Percentiles rank a stretch among this genome's conserved stretches.
phyloP scores from a whole-genome alignment of 2,797 vertebrate genomes.

The Tiaroga cobitis region DNA sequence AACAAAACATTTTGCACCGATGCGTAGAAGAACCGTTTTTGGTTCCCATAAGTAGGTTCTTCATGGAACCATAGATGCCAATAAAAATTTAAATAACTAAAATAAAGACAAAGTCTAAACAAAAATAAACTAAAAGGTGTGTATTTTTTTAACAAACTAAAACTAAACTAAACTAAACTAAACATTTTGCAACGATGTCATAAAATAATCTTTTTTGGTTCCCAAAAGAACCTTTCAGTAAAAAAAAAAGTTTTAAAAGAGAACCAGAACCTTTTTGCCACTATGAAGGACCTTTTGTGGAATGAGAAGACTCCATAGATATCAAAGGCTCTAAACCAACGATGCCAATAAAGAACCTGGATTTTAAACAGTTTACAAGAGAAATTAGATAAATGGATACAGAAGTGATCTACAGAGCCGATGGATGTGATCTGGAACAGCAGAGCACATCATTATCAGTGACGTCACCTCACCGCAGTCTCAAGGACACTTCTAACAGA shows the following conservation, averaged over 20 bases:
- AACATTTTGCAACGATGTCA: too few relatives aligned
- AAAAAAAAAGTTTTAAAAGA: too few relatives aligned
- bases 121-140: too few relatives aligned
- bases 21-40: too few relatives aligned
- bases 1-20: too few relatives aligned
- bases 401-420: neutral
- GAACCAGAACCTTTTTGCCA: neutral
- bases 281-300: too few relatives aligned
- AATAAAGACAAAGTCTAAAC: too few relatives aligned
- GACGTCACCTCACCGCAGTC: slow-evolving; percentile 14
- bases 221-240: neutral
- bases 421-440: neutral
- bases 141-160: too few relatives aligned
- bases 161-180: too few relatives aligned
- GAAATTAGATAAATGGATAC: neutral
- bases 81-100: too few relatives aligned
- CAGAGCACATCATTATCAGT: slow-evolving; percentile 1
- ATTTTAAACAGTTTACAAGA: neutral
- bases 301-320: neutral
- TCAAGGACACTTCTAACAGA: neutral
- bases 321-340: neutral
- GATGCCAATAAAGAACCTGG: neutral
- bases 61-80: too few relatives aligned
- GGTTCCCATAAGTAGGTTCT: too few relatives aligned
- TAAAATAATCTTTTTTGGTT: neutral